Evolutionary conservation across 2,113 vertebrate species (phyloP).

Genomic region (Poeciliopsis prolifica): DNA sequence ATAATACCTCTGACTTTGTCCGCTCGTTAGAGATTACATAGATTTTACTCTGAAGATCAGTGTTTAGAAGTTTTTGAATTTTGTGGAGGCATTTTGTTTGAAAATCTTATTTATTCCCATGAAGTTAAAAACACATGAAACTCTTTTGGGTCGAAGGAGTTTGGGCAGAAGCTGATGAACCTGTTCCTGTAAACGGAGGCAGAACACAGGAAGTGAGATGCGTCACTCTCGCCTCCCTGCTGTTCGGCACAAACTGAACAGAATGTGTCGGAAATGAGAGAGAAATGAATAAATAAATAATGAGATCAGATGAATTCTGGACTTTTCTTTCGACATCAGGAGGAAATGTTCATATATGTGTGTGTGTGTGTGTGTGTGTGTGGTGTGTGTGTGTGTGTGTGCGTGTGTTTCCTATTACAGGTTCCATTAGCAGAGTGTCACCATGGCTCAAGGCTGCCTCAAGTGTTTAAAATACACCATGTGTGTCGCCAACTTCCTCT

Average conservation of each 20-base stretch:
- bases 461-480: conserved; percentile 82
- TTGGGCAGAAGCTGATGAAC: background rate
- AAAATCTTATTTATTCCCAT: background rate
- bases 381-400: background rate
- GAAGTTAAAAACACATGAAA: background rate
- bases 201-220: conserved; percentile 50
- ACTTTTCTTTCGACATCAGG: background rate
- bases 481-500: conserved; percentile 82
- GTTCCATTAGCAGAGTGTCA: conserved; percentile 27
- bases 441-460: conserved; percentile 79
- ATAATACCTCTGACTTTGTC: background rate
- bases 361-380: background rate
- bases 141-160: background rate
- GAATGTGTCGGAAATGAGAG: too few species aligned
- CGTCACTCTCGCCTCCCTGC: background rate
- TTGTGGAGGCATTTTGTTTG: conserved; percentile 7
- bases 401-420: conserved; percentile 38
- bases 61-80: background rate
- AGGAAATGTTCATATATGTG: background rate
- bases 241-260: background rate
- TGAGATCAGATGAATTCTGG: background rate
- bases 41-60: background rate
- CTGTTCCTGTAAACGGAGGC: background rate
- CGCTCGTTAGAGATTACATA: too few species aligned
- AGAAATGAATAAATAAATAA: background rate